Evolutionary conservation across 2,113 vertebrate genomes (phyloP), one percentile per base, ranked within the genome.

Genomic region (Amphilophus citrinellus): DNA sequence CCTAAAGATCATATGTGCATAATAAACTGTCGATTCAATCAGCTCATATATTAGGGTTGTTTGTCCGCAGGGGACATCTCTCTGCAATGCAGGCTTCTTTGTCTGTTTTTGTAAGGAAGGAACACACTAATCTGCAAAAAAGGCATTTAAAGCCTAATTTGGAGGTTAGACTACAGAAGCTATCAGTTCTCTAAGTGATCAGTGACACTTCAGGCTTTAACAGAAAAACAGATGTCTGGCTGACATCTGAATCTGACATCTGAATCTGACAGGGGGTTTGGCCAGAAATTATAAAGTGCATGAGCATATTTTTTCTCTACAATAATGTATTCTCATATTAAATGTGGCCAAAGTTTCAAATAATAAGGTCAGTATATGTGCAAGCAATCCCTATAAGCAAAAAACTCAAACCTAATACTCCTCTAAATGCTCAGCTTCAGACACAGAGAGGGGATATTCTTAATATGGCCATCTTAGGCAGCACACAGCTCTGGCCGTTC

Each of bases 71-170:
- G 37, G 20, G 82, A 73, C 3, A 3, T 42, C 17, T 44, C 17
- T 57, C 13, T 85, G 57, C 18, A 71, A 17, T 8, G 2, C 37
- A 50, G 13, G 5, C 6, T 61, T 53, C 1, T 47, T 76, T 53
- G 14, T 68, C 17, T 27, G 8, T 39, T 65, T 87, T 61, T 59
- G 60, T 10, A 37, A 53, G 59, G 65, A 75, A 80, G 80, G 10
- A 47, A 24, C 14, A 75, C 59, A 77, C 61, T 82, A 71, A 87
- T 65, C 44, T 22, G n/a, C 57, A 79, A 82, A 76, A 76, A 62
- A 44, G 24, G 60, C 35, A 53, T 78, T 76, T 71, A 20, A 56
- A 88, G 61, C 42, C 83, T 73, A 35, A 15, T 80, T 65, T 77
- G 35, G 35, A 75, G 32, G 61, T 78, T 44, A 81, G 27, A 68